A percentile compares a stretch with the other conserved stretches of the same genome.
Evolutionary conservation across 2,797 vertebrate genomes (phyloP).

Genomic region (Triplophysa bombifrons): DNA sequence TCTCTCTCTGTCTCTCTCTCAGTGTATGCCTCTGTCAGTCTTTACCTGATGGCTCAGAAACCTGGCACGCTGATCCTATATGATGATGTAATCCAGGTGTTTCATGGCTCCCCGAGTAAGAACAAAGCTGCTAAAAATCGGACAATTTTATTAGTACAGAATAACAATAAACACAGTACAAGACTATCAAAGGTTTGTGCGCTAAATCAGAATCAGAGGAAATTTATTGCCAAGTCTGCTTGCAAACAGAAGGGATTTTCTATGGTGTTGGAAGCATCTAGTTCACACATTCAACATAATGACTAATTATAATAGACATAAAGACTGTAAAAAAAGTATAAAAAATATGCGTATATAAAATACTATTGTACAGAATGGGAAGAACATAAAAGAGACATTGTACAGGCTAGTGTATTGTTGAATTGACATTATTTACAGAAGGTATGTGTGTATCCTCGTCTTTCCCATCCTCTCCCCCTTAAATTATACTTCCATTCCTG

Average conservation of each 20-base stretch:
- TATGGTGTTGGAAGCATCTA: too few species aligned
- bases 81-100: slow-evolving; percentile 92
- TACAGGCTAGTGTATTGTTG: too few species aligned
- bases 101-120: slow-evolving; percentile 91
- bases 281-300: too few species aligned
- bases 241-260: too few species aligned
- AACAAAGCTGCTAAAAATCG: background rate
- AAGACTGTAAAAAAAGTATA: too few species aligned
- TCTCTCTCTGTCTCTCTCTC: slow-evolving; percentile 21
- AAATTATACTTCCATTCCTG: slow-evolving; percentile 52
- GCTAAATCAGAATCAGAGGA: background rate
- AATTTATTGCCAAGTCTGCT: too few species aligned
- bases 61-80: slow-evolving; percentile 95
- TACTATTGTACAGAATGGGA: too few species aligned
- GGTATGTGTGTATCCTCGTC: background rate
- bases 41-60: slow-evolving; percentile 91
- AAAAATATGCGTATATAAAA: too few species aligned
- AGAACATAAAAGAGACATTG: too few species aligned
- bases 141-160: background rate
- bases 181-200: background rate
- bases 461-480: background rate
- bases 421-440: too few species aligned
- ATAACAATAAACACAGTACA: background rate
- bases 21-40: slow-evolving; percentile 94
- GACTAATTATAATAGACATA: too few species aligned